phyloP scores from a whole-genome alignment of 1,140 invertebrate species.

The Homalodisca vitripennis region DNA sequence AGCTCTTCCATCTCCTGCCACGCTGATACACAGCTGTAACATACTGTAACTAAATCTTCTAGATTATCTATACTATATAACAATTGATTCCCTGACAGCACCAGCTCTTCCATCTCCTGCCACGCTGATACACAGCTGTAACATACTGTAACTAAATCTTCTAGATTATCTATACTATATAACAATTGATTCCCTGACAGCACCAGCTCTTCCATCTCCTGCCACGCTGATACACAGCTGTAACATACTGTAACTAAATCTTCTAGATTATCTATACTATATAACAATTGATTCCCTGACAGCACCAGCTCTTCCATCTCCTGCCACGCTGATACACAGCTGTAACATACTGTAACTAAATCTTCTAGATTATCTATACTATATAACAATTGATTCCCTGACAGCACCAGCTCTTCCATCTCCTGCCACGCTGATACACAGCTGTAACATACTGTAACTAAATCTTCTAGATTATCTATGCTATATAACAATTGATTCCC shows the following conservation, averaged over 20 bases:
- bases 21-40: background rate
- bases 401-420: no score
- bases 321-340: no score
- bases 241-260: background rate
- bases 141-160: background rate
- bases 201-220: background rate
- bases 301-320: no score
- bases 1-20: background rate
- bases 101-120: background rate
- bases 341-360: no score
- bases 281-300: background rate
- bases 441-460: no score
- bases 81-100: background rate
- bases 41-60: background rate
- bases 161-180: background rate
- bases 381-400: no score
- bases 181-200: background rate
- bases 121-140: background rate
- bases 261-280: background rate
- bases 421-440: no score
- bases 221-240: background rate
- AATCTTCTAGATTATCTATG: no score
- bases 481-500: no score
- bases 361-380: no score
- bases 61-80: background rate